These are phyloP conservation scores for Typhlomys cinereus DNA, from an alignment of 2,113 vertebrate species.

Conservation along the genomic window DNA sequence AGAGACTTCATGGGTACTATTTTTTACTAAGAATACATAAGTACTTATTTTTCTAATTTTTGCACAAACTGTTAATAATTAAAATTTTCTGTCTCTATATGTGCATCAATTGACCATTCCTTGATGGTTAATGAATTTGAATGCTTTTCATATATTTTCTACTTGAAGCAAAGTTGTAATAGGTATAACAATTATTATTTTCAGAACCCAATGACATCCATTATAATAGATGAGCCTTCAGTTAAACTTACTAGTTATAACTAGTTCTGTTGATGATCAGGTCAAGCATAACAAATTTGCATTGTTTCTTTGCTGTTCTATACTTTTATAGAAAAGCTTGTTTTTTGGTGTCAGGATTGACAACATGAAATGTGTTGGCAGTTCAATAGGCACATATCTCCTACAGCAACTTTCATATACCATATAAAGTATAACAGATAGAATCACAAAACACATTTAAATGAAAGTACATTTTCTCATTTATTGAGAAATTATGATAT, in stretches of 20 bases:
- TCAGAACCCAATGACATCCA: background rate
- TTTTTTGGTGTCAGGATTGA: conserved; percentile 13
- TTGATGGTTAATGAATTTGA: conserved; percentile 14
- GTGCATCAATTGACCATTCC: conserved; percentile 1
- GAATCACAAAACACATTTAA: background rate
- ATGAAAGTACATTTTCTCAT: background rate
- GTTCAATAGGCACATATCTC: background rate
- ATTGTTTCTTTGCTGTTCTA: background rate
- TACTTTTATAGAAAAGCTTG: background rate
- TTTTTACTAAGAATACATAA: background rate
- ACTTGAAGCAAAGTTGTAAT: conserved; percentile 21
- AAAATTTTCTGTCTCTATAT: background rate
- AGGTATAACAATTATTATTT: background rate
- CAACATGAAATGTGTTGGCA: background rate
- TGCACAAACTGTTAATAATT: background rate
- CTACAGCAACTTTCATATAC: background rate
- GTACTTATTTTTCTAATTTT: background rate
- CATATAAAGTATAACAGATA: background rate
- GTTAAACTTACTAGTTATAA: conserved; percentile 19
- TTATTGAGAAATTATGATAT: background rate
- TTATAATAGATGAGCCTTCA: conserved; percentile 17
- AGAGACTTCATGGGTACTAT: background rate
- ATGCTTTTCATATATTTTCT: conserved; percentile 25
- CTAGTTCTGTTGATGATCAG: background rate
- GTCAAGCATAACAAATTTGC: background rate